Base-by-base conservation (phyloP, 2,888 invertebrate genomes). In the Poecilobothrus nobilitatus region DNA sequence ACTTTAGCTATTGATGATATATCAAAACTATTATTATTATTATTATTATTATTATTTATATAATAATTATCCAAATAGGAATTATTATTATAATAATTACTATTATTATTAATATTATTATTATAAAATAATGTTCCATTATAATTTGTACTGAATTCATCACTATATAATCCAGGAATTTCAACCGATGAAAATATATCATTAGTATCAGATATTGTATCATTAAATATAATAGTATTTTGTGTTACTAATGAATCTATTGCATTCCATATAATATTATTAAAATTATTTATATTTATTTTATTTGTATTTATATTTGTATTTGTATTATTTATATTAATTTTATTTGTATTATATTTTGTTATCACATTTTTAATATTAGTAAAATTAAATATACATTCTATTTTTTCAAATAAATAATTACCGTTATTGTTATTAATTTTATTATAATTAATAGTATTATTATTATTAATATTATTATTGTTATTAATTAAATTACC, bases 351-450 rank as follows among this genome's bases (percentile, higher is more conserved):
- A 63, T 63, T 27, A 21, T 63, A 21, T 22, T 1, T 22, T 27
- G 27, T 27, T 27, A 63, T 27, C 22, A 27, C 63, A 63, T 63
- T 18, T 15, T 22, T 63, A 22, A 22, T 10, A 22, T 65, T 65
- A n/a, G 2, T 37, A 34, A 65, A 34, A 65, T 37, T 65, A 33
- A 33, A 65, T 65, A 63, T 21, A 63, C 63, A 63, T 63, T 63
- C 63, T 15, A 27, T 21, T 63, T 20, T 6, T 2, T 64, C 33
- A 37, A 20, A 34, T 37, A 33, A 10, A 65, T 37, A 34, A 20
- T 9, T 20, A 65, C n/a, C 34, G 9, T 37, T 20, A 65, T 37
- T 37, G 10, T 37, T 10, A 37, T 37, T 37, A 65, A 7, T 34
- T 20, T n/a, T 10, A n/a, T 20, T n/a, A 33, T 34, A 8, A 20